These are phyloP conservation scores for Tetranychus urticae DNA, from an alignment of 1,140 invertebrate species.

Conservation along the genomic window DNA sequence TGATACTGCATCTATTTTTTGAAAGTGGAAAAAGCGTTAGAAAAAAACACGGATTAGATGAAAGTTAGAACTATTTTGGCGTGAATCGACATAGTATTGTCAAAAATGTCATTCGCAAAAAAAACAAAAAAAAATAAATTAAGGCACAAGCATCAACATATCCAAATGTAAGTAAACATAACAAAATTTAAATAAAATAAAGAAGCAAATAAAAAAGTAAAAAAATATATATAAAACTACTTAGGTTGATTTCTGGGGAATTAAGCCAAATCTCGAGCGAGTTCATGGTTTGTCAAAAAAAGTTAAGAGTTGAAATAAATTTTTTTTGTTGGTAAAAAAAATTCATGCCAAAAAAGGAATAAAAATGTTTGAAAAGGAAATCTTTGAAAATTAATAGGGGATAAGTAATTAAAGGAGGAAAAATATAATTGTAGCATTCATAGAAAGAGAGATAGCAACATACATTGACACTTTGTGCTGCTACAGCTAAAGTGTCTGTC, in stretches of 20 bases:
- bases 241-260: too few relatives aligned
- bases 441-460: not conserved
- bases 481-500: slow-evolving; percentile 4
- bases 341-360: not conserved
- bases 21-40: not conserved
- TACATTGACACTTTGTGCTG: slow-evolving; percentile 8
- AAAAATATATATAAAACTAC: too few relatives aligned
- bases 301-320: not conserved
- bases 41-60: not conserved
- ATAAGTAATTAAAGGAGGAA: not conserved
- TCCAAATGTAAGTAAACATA: not conserved
- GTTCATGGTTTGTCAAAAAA: not conserved
- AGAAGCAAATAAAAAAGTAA: too few relatives aligned
- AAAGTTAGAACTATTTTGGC: too few relatives aligned
- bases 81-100: not conserved
- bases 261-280: too few relatives aligned
- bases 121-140: not conserved
- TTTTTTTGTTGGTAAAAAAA: not conserved
- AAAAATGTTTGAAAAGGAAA: not conserved
- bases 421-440: not conserved
- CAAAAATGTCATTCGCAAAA: too few relatives aligned
- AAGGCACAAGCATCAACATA: slow-evolving; percentile 1
- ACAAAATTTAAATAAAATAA: too few relatives aligned
- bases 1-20: slow-evolving; percentile 13
- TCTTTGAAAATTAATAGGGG: not conserved